Conservation (phyloP, 1,140 invertebrate species). For the Ruditapes philippinarum region DNA sequence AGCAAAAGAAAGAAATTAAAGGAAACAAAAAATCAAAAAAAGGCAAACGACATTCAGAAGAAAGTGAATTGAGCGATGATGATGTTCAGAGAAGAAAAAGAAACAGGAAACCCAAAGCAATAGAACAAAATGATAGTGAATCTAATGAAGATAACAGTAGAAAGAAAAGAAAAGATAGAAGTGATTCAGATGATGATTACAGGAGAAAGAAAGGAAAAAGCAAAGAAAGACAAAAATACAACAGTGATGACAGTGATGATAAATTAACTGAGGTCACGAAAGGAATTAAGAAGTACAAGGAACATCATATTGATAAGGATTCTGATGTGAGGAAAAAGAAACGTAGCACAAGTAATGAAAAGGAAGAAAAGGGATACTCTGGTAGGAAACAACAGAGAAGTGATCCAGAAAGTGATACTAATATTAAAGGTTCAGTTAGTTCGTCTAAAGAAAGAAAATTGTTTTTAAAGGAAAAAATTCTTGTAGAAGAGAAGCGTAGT, state of each 20-base stretch:
- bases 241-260: constrained; percentile 39
- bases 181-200: constrained; percentile 25
- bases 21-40: not conserved
- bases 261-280: not conserved
- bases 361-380: not conserved
- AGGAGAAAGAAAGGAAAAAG: not conserved
- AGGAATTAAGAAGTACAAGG: not conserved
- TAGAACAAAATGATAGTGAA: not conserved
- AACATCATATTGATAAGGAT: not conserved
- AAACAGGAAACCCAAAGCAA: constrained; percentile 9
- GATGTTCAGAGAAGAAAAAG: constrained; percentile 9
- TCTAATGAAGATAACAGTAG: constrained; percentile 9
- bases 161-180: not conserved
- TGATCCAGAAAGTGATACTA: constrained; percentile 9
- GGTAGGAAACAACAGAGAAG: not conserved
- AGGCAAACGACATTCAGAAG: constrained; percentile 2
- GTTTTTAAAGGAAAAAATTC: constrained; percentile 1
- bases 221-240: not conserved
- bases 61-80: constrained; percentile 25
- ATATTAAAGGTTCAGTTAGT: not conserved
- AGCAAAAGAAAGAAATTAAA: constrained; percentile 10
- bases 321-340: not conserved
- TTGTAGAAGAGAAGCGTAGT: constrained; percentile 50
- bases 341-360: not conserved
- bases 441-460: constrained; percentile 1